Evolutionary conservation across 2,888 invertebrate species (phyloP).

Genomic region (Bellardia pandia): DNA sequence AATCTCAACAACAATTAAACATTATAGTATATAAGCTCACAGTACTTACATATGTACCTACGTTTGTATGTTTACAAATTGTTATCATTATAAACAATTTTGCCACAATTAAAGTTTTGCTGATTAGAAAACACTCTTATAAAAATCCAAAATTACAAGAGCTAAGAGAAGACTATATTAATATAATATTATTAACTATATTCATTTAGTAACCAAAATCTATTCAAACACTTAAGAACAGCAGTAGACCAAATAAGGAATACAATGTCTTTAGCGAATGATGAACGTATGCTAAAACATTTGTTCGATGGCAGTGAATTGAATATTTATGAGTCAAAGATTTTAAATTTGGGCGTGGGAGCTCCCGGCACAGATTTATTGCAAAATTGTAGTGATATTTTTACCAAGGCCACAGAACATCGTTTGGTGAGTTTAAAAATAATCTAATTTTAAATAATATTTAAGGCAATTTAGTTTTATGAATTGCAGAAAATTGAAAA

Average conservation of each 20-base stretch:
- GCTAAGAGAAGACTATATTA: neutral
- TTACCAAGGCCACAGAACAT: constrained; percentile 84
- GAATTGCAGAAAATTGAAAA: constrained; percentile 77
- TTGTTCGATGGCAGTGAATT: constrained; percentile 84
- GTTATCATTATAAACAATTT: constrained; percentile 37
- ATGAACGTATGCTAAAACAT: constrained; percentile 81
- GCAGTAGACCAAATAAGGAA: neutral
- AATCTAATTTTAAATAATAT: neutral
- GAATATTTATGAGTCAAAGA: constrained; percentile 84
- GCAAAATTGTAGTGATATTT: constrained; percentile 83
- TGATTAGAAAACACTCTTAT: constrained; percentile 15
- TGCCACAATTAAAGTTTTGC: neutral
- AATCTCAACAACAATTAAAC: constrained; percentile 6
- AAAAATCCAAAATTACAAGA: neutral
- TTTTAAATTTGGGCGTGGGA: constrained; percentile 85
- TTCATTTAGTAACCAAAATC: constrained; percentile 2
- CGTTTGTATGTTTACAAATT: neutral
- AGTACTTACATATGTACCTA: neutral
- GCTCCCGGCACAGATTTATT: constrained; percentile 86
- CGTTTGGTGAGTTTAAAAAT: constrained; percentile 82
- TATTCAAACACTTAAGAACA: neutral
- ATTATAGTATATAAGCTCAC: neutral
- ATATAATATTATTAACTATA: no score
- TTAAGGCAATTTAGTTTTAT: neutral
- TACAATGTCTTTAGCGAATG: constrained; percentile 70